Base-by-base conservation (phyloP, 2,113 vertebrate genomes). In the Stigmatopora nigra region DNA sequence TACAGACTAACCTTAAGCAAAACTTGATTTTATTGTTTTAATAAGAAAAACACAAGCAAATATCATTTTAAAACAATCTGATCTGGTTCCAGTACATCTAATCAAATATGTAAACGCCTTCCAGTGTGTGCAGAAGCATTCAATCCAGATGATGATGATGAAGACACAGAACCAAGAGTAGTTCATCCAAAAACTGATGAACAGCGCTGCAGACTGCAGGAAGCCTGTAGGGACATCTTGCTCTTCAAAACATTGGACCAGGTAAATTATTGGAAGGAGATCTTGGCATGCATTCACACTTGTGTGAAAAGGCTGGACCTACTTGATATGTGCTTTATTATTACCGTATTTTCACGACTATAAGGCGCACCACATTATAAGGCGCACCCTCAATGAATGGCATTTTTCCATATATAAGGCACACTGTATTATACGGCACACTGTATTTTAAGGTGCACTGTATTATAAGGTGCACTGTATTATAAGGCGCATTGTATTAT, bases 231-330 rank as follows among this genome's bases (percentile, higher is more conserved):
- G 92, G 97, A 99, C 86, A 99, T 98, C 80, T 89, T 98, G 20
- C 88, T 98, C 70, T 99, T 99, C 86, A 98, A 98, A 92, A 97
- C 93, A 82, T 91, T 99, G 64, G 97, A 99, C 81, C 94, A 95
- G 93, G 97, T 98, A 92, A 80, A 48, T 19, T 7, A 60, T 25
- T 31, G 7, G 35, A 41, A 60, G n/a, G 7, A 14, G 12, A n/a
- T 35, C 16, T 0, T 15, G 5, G 19, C 8, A 56, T 6, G 45
- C 41, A 49, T 5, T 20, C 19, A 45, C 51, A 56, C 11, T 31
- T 5, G 7, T 45, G 41, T 9, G n/a, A 61, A 61, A 46, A 22
- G 3, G 13, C 20, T 17, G 31, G 44, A 9, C 17, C 35, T 10
- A 25, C 25, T 48, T 11, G 17, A 35, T 35, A 22, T 49, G 22